Evolutionary conservation across 1,140 invertebrate genomes (phyloP).

Genomic region (Lepeophtheirus salmonis): DNA sequence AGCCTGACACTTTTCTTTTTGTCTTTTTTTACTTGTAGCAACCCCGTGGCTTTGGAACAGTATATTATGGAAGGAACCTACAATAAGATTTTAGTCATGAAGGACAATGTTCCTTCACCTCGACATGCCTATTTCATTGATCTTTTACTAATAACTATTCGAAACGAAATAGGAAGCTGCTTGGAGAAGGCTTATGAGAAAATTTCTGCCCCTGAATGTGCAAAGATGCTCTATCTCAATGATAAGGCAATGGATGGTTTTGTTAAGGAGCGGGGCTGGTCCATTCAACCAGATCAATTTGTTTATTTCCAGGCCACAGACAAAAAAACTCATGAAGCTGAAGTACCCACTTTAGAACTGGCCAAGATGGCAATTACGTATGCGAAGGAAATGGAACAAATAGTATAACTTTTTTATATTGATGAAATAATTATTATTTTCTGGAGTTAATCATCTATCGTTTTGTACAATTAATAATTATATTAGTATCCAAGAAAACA

Average conservation of each 20-base stretch:
- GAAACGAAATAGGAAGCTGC: constrained; percentile 86
- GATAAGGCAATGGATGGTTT: constrained; percentile 36
- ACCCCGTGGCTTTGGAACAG: constrained; percentile 87
- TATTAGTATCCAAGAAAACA: not conserved
- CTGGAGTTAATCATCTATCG: too few relatives aligned
- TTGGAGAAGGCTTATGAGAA: constrained; percentile 88
- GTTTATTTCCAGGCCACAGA: constrained; percentile 51
- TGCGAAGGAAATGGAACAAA: constrained; percentile 95
- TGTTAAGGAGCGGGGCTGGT: constrained; percentile 45
- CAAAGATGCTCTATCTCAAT: constrained; percentile 67
- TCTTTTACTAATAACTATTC: constrained; percentile 78
- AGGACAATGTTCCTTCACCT: constrained; percentile 85
- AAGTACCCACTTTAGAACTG: constrained; percentile 65
- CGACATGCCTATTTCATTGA: constrained; percentile 95
- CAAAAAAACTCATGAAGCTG: constrained; percentile 43
- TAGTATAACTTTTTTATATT: too few relatives aligned
- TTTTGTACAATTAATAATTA: not conserved
- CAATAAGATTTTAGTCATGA: constrained; percentile 79
- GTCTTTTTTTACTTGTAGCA: too few relatives aligned
- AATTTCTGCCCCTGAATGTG: constrained; percentile 67
- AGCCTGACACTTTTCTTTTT: too few relatives aligned
- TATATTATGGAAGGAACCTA: constrained; percentile 98
- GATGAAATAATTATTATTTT: too few relatives aligned
- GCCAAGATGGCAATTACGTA: constrained; percentile 88
- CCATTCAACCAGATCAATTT: constrained; percentile 51